A percentile compares a stretch with the other conserved stretches of the same genome.
These are phyloP conservation scores for Lophius americanus DNA, from an alignment of 2,797 vertebrate genomes.

Conservation along the genomic window DNA sequence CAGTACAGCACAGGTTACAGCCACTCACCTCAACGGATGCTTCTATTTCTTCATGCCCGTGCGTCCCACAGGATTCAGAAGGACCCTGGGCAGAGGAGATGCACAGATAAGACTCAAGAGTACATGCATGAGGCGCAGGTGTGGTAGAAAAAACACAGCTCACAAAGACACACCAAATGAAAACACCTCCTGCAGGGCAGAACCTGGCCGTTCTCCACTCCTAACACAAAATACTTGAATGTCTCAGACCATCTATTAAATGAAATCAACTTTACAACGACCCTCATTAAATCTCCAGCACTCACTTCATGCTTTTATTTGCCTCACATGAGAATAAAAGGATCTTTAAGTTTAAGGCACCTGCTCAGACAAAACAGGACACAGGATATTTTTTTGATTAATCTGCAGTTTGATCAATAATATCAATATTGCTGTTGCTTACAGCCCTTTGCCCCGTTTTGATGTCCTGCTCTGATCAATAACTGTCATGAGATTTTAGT, in stretches of 20 bases:
- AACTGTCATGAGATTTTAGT: neutral
- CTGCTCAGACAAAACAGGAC: too few relatives aligned
- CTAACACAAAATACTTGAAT: slow-evolving; percentile 9
- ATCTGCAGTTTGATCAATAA: neutral
- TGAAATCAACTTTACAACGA: slow-evolving; percentile 23
- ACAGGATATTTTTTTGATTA: too few relatives aligned
- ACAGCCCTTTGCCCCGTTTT: neutral
- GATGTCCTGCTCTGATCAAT: neutral
- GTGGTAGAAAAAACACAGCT: slow-evolving; percentile 10
- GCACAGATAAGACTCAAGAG: slow-evolving; percentile 44
- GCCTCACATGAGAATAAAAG: neutral
- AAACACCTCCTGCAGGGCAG: slow-evolving; percentile 26
- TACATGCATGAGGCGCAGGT: slow-evolving; percentile 5
- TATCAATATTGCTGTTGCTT: neutral
- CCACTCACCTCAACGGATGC: slow-evolving; percentile 53
- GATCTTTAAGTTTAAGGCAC: too few relatives aligned
- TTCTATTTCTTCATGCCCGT: slow-evolving; percentile 66
- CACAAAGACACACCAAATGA: slow-evolving; percentile 15
- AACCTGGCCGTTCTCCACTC: slow-evolving; percentile 34
- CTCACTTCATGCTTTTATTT: neutral
- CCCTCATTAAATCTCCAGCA: neutral
- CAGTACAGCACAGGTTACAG: neutral
- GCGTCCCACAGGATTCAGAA: slow-evolving; percentile 35
- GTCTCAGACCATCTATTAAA: slow-evolving; percentile 5
- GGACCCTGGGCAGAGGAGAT: slow-evolving; percentile 53